Evolutionary conservation across 2,113 vertebrate genomes (phyloP).

Genomic region (Neolamprologus cancellatus): DNA sequence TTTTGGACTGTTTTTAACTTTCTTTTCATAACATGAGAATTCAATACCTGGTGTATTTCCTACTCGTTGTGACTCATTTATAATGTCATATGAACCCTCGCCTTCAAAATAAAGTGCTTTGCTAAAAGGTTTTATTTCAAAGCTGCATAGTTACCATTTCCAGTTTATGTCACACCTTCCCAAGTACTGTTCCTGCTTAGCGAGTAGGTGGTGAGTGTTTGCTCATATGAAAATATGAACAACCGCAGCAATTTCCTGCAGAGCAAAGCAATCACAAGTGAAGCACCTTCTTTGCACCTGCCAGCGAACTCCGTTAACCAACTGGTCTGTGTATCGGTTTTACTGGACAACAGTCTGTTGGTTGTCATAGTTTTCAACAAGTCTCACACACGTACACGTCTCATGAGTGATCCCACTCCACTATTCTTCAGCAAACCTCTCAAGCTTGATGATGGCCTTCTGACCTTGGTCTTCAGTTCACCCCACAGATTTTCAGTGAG

Average conservation of each 20-base stretch:
- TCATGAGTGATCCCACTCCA: background rate
- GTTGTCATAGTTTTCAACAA: background rate
- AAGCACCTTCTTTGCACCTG: background rate
- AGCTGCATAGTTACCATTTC: background rate
- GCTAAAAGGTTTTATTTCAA: background rate
- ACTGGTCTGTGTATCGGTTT: background rate
- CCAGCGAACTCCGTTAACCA: background rate
- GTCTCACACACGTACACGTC: accelerated
- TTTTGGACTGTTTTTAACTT: background rate
- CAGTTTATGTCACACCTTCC: background rate
- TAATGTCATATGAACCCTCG: background rate
- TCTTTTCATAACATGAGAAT: background rate
- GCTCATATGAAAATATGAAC: background rate
- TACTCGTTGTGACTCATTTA: accelerated
- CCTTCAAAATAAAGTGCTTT: background rate
- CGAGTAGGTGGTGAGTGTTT: background rate
- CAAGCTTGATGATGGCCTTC: background rate
- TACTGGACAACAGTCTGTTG: background rate
- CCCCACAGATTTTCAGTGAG: background rate
- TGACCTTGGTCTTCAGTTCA: background rate
- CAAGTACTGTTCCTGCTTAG: background rate
- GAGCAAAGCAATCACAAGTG: background rate
- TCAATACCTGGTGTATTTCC: background rate
- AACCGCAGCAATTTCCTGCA: background rate
- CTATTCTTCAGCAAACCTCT: background rate